These are phyloP conservation scores for Metellina segmentata DNA, from an alignment of 2,888 invertebrate genomes.

Conservation along the genomic window DNA sequence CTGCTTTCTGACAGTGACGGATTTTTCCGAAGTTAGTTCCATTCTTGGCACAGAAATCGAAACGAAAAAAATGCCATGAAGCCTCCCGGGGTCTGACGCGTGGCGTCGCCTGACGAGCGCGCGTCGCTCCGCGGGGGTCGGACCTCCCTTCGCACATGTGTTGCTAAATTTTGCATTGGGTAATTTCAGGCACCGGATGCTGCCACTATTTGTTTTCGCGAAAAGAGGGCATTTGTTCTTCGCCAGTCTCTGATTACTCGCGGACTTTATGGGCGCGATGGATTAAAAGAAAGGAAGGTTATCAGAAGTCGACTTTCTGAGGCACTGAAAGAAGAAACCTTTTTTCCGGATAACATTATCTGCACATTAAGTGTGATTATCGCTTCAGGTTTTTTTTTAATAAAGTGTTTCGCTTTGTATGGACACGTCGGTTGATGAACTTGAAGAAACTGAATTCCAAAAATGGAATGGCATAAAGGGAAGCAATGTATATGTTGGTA, in stretches of 20 bases:
- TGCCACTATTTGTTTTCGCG: constrained; percentile 42
- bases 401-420: neutral
- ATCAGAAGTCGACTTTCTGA: no score
- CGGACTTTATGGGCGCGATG: neutral
- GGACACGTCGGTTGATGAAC: neutral
- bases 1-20: neutral
- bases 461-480: neutral
- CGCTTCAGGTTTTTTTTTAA: neutral
- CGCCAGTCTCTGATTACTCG: neutral
- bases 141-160: constrained; percentile 66
- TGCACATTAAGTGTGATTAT: constrained; percentile 4
- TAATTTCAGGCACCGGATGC: constrained; percentile 51
- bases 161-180: constrained; percentile 13
- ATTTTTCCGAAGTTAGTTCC: neutral
- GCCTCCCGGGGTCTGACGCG: constrained; percentile 65
- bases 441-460: neutral
- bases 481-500: no score
- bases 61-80: neutral
- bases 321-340: constrained; percentile 34
- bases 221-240: constrained; percentile 43
- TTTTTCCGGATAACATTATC: constrained; percentile 53
- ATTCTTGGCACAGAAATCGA: neutral
- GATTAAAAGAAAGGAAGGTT: neutral
- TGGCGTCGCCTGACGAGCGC: constrained; percentile 51
- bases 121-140: constrained; percentile 58